Evolutionary conservation across 2,113 vertebrate species (phyloP).

Genomic region (Brevimyrus niger): DNA sequence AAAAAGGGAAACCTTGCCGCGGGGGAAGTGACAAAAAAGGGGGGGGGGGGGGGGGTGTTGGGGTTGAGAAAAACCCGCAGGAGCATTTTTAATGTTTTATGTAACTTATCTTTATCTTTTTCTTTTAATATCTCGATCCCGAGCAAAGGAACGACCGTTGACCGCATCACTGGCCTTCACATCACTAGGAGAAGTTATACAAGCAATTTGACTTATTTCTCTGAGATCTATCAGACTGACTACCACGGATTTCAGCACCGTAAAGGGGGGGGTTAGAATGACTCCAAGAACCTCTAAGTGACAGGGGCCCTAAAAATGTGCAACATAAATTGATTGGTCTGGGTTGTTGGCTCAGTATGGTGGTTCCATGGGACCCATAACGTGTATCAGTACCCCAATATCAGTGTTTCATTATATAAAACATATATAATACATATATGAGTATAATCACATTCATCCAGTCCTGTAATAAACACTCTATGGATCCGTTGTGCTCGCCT

Average conservation of each 20-base stretch:
- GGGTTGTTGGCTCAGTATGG: background rate
- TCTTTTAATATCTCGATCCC: background rate
- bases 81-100: background rate
- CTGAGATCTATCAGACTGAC: background rate
- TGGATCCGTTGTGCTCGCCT: background rate
- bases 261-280: background rate
- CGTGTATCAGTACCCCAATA: background rate
- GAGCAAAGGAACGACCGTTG: too few relatives aligned
- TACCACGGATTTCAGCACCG: background rate
- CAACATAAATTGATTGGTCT: background rate
- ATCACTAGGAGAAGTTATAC: background rate
- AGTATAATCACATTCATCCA: background rate
- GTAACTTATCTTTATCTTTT: background rate
- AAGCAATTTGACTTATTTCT: slow-evolving; percentile 11
- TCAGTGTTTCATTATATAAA: background rate
- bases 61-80: background rate
- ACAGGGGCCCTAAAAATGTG: background rate
- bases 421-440: too few relatives aligned
- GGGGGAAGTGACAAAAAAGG: too few relatives aligned
- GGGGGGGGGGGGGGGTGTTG: background rate
- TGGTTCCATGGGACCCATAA: background rate
- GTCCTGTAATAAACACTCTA: background rate
- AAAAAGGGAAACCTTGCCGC: too few relatives aligned
- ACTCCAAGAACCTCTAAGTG: background rate
- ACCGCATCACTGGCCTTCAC: background rate